phyloP scores from a whole-genome alignment of 2,113 vertebrate genomes.

The Diphyllodes magnificus region DNA sequence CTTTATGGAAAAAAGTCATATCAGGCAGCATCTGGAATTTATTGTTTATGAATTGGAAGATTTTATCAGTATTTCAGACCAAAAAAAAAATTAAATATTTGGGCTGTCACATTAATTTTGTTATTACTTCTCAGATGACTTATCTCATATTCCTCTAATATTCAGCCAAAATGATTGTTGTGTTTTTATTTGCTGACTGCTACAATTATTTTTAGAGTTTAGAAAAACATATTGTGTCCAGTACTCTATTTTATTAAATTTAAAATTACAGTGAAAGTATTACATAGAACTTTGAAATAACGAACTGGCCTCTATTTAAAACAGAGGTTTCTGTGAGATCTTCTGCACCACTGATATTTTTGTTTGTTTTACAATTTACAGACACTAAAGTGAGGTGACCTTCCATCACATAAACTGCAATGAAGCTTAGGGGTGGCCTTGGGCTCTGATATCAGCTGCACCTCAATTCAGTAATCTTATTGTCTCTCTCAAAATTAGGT shows the following conservation, averaged over 20 bases:
- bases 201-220: background rate
- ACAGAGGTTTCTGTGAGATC: background rate
- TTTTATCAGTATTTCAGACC: background rate
- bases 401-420: background rate
- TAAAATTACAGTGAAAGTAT: background rate
- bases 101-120: background rate
- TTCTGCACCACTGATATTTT: background rate
- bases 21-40: background rate
- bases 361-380: background rate
- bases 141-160: background rate
- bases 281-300: background rate
- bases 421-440: constrained; percentile 30
- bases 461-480: constrained; percentile 45
- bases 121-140: background rate
- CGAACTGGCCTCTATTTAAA: background rate
- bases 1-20: background rate
- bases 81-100: background rate
- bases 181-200: background rate
- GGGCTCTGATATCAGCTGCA: constrained; percentile 48
- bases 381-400: constrained; percentile 37
- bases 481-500: constrained; percentile 50
- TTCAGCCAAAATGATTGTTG: background rate
- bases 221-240: background rate
- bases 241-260: background rate
- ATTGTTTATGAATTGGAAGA: background rate